Percentiles rank a stretch among this genome's conserved stretches.
Conservation (phyloP, 2,888 invertebrate genomes). For the Magallana nippona region DNA sequence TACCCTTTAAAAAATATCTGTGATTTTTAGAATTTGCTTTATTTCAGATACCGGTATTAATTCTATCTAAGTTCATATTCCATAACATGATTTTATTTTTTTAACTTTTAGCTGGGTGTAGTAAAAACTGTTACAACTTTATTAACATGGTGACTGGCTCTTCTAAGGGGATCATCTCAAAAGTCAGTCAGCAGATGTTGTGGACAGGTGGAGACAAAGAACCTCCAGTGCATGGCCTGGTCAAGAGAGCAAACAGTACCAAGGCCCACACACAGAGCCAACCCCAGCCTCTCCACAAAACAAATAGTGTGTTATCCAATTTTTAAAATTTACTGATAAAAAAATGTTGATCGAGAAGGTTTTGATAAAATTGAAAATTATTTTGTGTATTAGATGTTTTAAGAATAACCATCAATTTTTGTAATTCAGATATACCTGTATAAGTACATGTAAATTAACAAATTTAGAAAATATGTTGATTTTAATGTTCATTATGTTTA, state of each 20-base stretch:
- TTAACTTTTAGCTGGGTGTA: slow-evolving; percentile 67
- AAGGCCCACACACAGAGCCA: not conserved
- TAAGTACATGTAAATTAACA: too few species aligned
- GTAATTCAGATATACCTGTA: too few species aligned
- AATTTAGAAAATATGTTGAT: too few species aligned
- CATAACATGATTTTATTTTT: not conserved
- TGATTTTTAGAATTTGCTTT: too few species aligned
- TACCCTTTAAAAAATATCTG: too few species aligned
- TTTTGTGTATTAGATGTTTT: too few species aligned
- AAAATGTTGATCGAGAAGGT: not conserved
- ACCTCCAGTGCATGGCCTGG: slow-evolving; percentile 76
- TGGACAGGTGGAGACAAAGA: slow-evolving; percentile 73
- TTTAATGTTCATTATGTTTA: too few species aligned
- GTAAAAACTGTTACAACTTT: slow-evolving; percentile 77
- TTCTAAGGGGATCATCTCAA: slow-evolving; percentile 74
- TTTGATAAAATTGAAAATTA: not conserved
- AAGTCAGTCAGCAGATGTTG: slow-evolving; percentile 73
- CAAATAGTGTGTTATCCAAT: not conserved
- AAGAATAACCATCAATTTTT: too few species aligned
- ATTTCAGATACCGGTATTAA: not conserved
- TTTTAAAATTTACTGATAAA: not conserved
- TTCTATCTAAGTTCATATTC: not conserved
- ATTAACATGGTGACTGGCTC: slow-evolving; percentile 77
- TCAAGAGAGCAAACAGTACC: slow-evolving; percentile 63
- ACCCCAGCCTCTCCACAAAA: not conserved